Conservation (phyloP, 2,113 vertebrate species). For the Gallinago paraguaiae region DNA sequence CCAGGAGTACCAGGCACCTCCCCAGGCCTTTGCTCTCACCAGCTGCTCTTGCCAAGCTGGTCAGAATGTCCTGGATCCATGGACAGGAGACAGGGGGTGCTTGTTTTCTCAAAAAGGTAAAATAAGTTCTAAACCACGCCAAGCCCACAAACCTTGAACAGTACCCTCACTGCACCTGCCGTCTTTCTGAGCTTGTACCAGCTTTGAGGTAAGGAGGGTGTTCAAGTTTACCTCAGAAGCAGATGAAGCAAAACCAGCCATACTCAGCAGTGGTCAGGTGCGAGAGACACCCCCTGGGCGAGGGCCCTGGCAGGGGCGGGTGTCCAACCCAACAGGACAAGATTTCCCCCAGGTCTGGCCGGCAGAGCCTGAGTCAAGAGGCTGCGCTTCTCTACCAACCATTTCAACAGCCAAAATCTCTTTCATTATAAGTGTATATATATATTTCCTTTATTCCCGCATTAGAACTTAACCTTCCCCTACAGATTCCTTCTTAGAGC, state of each 20-base stretch:
- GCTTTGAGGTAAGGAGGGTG: too few species aligned
- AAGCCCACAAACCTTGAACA: not conserved
- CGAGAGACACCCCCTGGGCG: fast-evolving
- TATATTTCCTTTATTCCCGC: not conserved
- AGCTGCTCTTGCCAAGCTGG: not conserved
- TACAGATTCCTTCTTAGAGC: not conserved
- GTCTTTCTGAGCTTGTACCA: not conserved
- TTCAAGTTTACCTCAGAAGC: not conserved
- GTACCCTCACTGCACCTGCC: not conserved
- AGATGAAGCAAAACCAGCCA: not conserved
- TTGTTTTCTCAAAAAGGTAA: not conserved
- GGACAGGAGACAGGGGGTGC: not conserved
- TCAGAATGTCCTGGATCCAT: not conserved
- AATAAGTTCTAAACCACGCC: not conserved
- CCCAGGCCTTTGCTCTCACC: not conserved
- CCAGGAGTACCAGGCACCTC: not conserved
- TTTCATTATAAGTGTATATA: not conserved
- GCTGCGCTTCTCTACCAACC: not conserved
- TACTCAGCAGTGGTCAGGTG: not conserved
- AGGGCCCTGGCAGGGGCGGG: not conserved
- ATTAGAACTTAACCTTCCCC: not conserved
- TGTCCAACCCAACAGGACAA: not conserved
- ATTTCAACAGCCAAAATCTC: not conserved
- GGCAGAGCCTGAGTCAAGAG: not conserved
- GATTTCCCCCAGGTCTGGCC: not conserved